Base-by-base conservation (phyloP, 2,888 invertebrate genomes). In the Sphaeridia pumilis region DNA sequence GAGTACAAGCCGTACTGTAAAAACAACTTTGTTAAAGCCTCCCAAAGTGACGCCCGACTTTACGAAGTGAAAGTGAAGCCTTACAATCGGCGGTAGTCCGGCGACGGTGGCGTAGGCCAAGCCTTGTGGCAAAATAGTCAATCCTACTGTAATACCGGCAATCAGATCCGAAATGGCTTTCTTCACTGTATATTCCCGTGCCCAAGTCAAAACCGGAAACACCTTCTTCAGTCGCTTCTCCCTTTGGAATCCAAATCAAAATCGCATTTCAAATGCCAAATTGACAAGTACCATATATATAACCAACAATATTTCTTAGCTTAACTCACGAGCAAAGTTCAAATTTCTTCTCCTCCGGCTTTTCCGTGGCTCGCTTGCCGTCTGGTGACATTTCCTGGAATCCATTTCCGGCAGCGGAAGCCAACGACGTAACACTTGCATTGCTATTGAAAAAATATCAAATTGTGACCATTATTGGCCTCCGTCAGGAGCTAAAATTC, bases 1-100 rank as follows among this genome's bases (percentile, higher is more conserved):
- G 92, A 90, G 73, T 94, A 94, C 46, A 94, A 76, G 3, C 94
- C 94, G 73, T 89, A 92, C 87, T 93, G 76, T n/a, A n/a, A n/a
- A n/a, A n/a, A n/a, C n/a, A n/a, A n/a, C n/a, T n/a, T n/a, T n/a
- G n/a, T n/a, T n/a, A n/a, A n/a, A n/a, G n/a, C n/a, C n/a, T n/a
- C n/a, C n/a, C n/a, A n/a, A n/a, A n/a, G n/a, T n/a, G n/a, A n/a
- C n/a, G n/a, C n/a, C n/a, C n/a, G n/a, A n/a, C n/a, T n/a, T n/a
- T n/a, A n/a, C n/a, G n/a, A n/a, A n/a, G 5, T 17, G 17, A 38
- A 38, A 38, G 12, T 17, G 10, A 14, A 14, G 38, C 25, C 48
- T 36, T 47, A 47, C 48, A 26, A 54, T 56, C 21, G 73, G 70
- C 2, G 71, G 70, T 49, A 94, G 73, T 44, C 88, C 88, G 28